These are phyloP conservation scores for Nezara viridula DNA, from an alignment of 2,888 invertebrate species.

Conservation along the genomic window DNA sequence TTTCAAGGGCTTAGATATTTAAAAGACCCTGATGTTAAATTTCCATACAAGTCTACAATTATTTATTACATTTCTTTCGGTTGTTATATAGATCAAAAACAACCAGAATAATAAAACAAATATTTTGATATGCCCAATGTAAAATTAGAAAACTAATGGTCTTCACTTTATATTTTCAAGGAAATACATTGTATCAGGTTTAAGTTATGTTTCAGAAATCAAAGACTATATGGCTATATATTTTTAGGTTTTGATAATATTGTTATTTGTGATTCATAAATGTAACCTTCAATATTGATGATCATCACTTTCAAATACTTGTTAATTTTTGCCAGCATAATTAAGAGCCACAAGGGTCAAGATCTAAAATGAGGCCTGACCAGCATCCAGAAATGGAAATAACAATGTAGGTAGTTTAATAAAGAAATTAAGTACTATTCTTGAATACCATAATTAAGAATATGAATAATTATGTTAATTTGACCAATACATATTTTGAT, in stretches of 20 bases:
- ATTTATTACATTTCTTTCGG: background rate
- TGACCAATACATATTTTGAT: too few species aligned
- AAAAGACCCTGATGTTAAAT: background rate
- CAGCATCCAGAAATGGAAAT: too few species aligned
- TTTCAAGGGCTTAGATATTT: background rate
- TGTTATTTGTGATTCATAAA: background rate
- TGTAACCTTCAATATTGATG: background rate
- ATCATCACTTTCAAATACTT: background rate
- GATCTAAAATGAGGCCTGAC: background rate
- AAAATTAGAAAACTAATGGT: background rate
- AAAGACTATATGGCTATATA: background rate
- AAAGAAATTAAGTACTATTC: background rate
- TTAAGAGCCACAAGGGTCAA: too few species aligned
- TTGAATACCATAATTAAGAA: background rate
- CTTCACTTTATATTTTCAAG: background rate
- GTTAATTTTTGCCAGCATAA: too few species aligned
- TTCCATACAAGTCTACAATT: background rate
- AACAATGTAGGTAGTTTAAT: background rate
- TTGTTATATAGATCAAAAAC: background rate
- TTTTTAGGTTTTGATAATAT: background rate
- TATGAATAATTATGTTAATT: too few species aligned
- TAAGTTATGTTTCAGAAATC: background rate
- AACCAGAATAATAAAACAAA: background rate
- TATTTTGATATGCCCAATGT: background rate
- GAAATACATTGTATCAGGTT: background rate